Conservation (phyloP, 1,140 invertebrate genomes). For the Sitophilus oryzae region DNA sequence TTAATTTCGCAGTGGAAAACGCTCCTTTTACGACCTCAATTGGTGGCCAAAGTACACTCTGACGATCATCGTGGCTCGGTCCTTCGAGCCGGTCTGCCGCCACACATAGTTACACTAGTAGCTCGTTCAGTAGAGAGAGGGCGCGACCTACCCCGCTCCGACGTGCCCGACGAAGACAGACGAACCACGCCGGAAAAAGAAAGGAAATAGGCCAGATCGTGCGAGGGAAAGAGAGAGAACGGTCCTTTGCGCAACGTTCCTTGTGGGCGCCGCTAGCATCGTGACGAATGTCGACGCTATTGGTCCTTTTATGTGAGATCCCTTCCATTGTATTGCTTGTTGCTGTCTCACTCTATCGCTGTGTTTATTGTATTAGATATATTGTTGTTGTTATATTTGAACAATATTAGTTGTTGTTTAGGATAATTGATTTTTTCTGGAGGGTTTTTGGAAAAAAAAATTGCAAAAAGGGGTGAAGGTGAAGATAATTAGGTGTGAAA, state of each 20-base stretch:
- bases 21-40: conserved; percentile 37
- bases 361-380: not conserved
- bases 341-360: conserved; percentile 6
- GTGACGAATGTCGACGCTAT: conserved; percentile 42
- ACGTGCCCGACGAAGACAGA: conserved; percentile 26
- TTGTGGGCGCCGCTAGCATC: conserved; percentile 38
- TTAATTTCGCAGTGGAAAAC: conserved; percentile 36
- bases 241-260: conserved; percentile 38
- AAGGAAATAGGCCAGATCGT: too few relatives aligned
- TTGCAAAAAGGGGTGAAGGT: not conserved
- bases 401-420: not conserved
- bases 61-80: conserved; percentile 42
- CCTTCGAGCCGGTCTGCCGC: conserved; percentile 34
- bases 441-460: conserved; percentile 2
- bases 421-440: too few relatives aligned
- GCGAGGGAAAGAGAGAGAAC: not conserved
- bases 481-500: conserved; percentile 20
- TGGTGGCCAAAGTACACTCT: too few relatives aligned
- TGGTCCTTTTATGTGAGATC: conserved; percentile 41
- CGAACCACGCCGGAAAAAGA: too few relatives aligned
- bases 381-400: not conserved
- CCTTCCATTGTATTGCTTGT: conserved; percentile 36
- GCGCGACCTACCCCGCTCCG: conserved; percentile 25
- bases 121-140: conserved; percentile 34
- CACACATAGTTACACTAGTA: conserved; percentile 27